Evolutionary conservation across 2,113 vertebrate genomes (phyloP).

Genomic region (Lepisosteus oculatus): DNA sequence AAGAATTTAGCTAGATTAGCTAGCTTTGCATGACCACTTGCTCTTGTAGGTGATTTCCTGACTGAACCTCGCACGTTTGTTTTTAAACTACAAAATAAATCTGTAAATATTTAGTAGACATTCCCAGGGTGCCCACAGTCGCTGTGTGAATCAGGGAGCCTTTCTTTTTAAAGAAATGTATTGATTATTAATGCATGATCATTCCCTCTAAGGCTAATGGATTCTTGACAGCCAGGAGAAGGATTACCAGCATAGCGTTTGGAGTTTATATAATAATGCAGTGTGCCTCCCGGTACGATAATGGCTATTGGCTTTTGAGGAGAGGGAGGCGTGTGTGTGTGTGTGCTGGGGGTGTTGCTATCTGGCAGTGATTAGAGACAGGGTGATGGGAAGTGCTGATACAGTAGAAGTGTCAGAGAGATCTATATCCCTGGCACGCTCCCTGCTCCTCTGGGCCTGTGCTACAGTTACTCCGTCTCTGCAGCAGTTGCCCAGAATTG

Average conservation of each 20-base stretch:
- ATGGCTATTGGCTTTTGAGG: not conserved
- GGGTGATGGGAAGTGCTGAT: slow-evolving; percentile 38
- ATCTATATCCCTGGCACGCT: slow-evolving; percentile 43
- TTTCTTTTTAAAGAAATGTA: not conserved
- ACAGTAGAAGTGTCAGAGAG: slow-evolving; percentile 28
- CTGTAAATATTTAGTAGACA: no score
- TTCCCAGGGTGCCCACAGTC: no score
- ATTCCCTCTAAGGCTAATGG: not conserved
- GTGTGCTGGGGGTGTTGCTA: slow-evolving; percentile 9
- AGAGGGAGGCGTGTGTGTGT: not conserved
- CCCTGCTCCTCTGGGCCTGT: slow-evolving; percentile 31
- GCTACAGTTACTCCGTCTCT: not conserved
- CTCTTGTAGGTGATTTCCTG: no score
- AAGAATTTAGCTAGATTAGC: no score
- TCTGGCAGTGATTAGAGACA: slow-evolving; percentile 12
- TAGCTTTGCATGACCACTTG: no score
- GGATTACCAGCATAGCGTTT: not conserved
- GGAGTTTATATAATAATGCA: not conserved
- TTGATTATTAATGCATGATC: not conserved
- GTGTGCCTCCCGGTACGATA: not conserved
- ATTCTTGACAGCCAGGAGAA: not conserved
- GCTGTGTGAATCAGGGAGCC: no score
- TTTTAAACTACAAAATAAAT: no score
- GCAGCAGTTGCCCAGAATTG: no score
- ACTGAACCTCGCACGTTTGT: no score